Conservation (phyloP, 2,888 invertebrate genomes). For the Barypeithes pellucidus region DNA sequence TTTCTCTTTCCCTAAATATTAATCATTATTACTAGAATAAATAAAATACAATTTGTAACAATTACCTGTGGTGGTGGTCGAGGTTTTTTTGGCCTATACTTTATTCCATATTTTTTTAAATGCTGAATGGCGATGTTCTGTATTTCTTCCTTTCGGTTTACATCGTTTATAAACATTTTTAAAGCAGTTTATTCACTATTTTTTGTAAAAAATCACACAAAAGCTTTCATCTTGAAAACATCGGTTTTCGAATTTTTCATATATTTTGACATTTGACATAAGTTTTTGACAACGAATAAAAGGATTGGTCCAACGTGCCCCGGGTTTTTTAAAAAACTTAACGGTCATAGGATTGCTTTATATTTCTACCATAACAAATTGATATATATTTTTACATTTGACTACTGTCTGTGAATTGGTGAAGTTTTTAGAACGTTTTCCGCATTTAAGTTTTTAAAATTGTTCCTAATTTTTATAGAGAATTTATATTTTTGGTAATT, state of each 20-base stretch:
- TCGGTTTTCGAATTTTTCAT: constrained; percentile 32
- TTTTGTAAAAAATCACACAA: constrained; percentile 14
- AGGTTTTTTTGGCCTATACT: constrained; percentile 80
- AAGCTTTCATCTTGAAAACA: neutral
- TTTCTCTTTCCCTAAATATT: constrained; percentile 62
- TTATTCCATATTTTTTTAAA: constrained; percentile 80
- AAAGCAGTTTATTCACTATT: neutral
- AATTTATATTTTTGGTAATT: neutral
- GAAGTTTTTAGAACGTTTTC: neutral
- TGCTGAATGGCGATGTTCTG: constrained; percentile 76
- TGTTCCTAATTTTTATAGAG: neutral
- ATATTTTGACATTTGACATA: constrained; percentile 16
- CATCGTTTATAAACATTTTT: constrained; percentile 74
- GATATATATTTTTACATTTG: neutral
- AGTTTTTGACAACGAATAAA: constrained; percentile 10
- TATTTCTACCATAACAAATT: neutral
- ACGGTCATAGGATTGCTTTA: constrained; percentile 3
- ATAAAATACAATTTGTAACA: neutral
- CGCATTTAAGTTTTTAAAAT: neutral
- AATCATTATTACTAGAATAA: neutral
- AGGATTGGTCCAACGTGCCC: constrained; percentile 6
- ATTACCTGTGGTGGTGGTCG: constrained; percentile 72
- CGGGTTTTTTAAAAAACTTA: constrained; percentile 24
- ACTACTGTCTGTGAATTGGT: neutral
- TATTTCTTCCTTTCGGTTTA: constrained; percentile 74